Percentiles rank a stretch among this genome's conserved stretches.
These are phyloP conservation scores for Mastomys coucha DNA, from an alignment of 2,113 vertebrate genomes.

Conservation along the genomic window DNA sequence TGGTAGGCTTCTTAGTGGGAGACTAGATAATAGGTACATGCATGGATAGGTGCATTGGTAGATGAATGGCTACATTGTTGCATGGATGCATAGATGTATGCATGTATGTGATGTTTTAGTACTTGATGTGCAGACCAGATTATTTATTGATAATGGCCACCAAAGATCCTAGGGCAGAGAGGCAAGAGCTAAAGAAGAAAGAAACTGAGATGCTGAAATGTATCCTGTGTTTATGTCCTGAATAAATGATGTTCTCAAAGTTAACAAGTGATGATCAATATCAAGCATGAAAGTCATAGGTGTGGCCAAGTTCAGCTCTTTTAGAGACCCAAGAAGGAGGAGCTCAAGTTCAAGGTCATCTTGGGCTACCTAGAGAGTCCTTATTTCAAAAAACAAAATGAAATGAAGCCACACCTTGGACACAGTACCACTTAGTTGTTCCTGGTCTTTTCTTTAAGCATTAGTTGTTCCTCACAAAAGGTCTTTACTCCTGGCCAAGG, in stretches of 20 bases:
- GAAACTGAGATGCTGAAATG: background rate
- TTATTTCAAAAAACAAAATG: background rate
- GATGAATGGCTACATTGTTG: background rate
- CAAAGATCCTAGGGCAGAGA: background rate
- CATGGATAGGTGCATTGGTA: background rate
- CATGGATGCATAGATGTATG: background rate
- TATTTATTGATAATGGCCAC: background rate
- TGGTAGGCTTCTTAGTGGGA: background rate
- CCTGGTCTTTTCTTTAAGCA: background rate
- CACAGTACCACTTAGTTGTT: background rate
- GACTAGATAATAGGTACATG: background rate
- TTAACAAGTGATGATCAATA: background rate
- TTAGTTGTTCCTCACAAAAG: background rate
- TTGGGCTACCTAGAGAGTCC: no score
- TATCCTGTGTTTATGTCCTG: background rate
- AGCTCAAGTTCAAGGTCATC: background rate
- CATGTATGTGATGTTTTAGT: fast-evolving
- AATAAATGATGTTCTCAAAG: background rate
- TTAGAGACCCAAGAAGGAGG: background rate
- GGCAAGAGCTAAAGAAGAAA: background rate
- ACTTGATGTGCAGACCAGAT: background rate
- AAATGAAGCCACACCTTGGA: background rate
- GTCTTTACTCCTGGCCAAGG: background rate
- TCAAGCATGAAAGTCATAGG: background rate
- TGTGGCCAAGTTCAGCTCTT: background rate